A percentile compares a stretch with the other conserved stretches of the same genome.
Conservation (phyloP, 2,797 vertebrate genomes). For the Psittacula derbiana region DNA sequence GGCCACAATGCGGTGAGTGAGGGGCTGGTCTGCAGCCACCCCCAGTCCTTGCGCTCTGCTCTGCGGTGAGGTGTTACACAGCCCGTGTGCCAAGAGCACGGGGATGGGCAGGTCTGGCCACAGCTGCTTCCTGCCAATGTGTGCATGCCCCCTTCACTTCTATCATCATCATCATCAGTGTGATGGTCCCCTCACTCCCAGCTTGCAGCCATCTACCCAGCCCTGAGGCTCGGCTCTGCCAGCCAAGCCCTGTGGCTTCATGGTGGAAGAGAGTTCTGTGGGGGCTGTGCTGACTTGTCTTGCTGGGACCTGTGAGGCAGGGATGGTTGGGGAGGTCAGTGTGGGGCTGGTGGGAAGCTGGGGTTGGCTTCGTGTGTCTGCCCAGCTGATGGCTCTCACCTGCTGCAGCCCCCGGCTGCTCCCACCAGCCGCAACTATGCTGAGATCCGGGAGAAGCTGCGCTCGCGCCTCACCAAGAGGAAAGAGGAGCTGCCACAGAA, state of each 20-base stretch:
- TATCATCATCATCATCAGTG: neutral
- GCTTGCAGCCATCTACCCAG: neutral
- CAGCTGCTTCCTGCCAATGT: rapidly evolving
- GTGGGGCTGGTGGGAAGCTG: neutral
- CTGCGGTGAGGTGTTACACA: rapidly evolving
- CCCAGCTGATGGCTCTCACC: neutral
- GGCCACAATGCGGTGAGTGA: conserved; percentile 95
- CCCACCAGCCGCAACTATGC: conserved; percentile 98
- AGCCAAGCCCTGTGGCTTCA: neutral
- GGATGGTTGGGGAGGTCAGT: neutral
- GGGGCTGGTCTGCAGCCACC: neutral
- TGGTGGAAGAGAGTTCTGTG: rapidly evolving
- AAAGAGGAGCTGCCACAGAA: conserved; percentile 95
- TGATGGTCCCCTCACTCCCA: neutral
- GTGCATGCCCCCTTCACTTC: neutral
- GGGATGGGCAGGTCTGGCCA: neutral
- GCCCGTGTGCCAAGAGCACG: rapidly evolving
- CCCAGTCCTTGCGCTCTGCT: rapidly evolving
- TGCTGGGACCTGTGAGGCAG: neutral
- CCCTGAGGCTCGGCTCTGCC: neutral
- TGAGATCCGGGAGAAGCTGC: conserved; percentile 96
- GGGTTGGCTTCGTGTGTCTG: neutral
- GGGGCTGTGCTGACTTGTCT: neutral
- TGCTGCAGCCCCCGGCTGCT: conserved; percentile 90
- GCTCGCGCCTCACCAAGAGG: conserved; percentile 91